These are phyloP conservation scores for Philopedon plagiatum DNA, from an alignment of 2,888 invertebrate species.

Conservation along the genomic window DNA sequence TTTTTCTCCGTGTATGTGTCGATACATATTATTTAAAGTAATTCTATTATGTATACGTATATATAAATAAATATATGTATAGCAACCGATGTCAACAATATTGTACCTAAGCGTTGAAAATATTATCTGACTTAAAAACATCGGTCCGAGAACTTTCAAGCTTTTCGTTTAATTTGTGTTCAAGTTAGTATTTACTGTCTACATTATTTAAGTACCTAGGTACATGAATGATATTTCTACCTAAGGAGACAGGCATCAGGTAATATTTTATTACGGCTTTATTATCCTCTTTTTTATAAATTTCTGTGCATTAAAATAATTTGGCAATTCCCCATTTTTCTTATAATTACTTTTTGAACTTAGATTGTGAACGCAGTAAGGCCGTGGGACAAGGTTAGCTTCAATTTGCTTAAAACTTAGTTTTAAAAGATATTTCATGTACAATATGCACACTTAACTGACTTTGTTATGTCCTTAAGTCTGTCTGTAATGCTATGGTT, in stretches of 20 bases:
- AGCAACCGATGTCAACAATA: conserved; percentile 28
- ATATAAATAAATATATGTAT: conserved; percentile 6
- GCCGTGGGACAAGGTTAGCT: too few species aligned
- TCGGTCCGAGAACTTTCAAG: conserved; percentile 25
- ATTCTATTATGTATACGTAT: conserved; percentile 19
- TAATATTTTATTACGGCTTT: background rate
- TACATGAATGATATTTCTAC: background rate
- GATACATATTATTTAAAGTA: conserved; percentile 4
- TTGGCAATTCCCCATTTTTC: too few species aligned
- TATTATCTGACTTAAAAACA: conserved; percentile 35
- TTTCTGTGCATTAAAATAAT: too few species aligned
- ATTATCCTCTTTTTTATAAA: too few species aligned
- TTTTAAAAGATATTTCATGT: too few species aligned
- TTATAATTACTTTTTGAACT: too few species aligned
- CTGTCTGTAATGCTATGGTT: too few species aligned
- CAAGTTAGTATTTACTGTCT: conserved; percentile 20
- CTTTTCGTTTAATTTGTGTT: conserved; percentile 23
- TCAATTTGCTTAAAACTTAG: too few species aligned
- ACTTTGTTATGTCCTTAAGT: too few species aligned
- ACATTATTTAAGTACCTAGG: conserved; percentile 20
- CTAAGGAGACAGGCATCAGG: background rate
- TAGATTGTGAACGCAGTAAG: too few species aligned
- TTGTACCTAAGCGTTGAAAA: conserved; percentile 22
- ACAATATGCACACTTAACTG: too few species aligned
- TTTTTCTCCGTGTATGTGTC: conserved; percentile 8